These are phyloP conservation scores for Vimba vimba DNA, from an alignment of 2,113 vertebrate species.

Conservation along the genomic window DNA sequence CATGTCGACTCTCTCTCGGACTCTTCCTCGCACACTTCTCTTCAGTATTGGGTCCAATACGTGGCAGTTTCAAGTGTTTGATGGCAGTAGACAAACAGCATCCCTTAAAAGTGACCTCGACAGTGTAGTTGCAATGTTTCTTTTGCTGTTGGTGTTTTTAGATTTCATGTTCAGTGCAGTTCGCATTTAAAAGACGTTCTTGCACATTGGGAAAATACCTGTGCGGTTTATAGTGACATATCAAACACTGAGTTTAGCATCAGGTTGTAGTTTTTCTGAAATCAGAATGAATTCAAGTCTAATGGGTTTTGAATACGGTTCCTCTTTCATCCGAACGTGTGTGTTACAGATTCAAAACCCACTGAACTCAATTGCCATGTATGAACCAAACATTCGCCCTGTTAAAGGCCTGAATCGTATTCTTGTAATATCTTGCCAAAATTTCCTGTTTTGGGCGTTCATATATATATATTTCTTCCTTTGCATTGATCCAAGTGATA, in stretches of 20 bases:
- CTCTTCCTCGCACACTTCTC: slow-evolving; percentile 23
- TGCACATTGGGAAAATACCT: not conserved
- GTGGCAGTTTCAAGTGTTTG: slow-evolving; percentile 2
- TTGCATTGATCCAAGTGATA: slow-evolving; percentile 72
- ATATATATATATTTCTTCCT: slow-evolving; percentile 61
- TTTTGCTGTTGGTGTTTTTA: slow-evolving; percentile 18
- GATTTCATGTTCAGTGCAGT: slow-evolving; percentile 1
- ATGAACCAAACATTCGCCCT: slow-evolving; percentile 53
- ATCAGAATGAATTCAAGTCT: not conserved
- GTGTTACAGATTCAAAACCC: not conserved
- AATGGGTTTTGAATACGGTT: not conserved
- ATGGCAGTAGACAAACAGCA: slow-evolving; percentile 15
- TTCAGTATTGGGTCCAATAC: slow-evolving; percentile 34
- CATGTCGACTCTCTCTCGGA: slow-evolving; percentile 41
- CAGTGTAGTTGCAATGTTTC: slow-evolving; percentile 16
- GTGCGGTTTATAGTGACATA: not conserved
- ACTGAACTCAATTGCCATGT: slow-evolving; percentile 1
- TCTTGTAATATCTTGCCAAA: slow-evolving; percentile 72
- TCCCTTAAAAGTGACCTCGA: slow-evolving; percentile 13
- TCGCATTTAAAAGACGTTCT: not conserved
- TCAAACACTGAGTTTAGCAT: slow-evolving; percentile 8
- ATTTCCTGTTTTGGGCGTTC: slow-evolving; percentile 67
- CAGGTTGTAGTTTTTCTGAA: not conserved
- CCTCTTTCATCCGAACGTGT: not conserved
- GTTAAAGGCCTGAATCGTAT: slow-evolving; percentile 67